These are phyloP conservation scores for Clistopyga incitator DNA, from an alignment of 2,888 invertebrate genomes.

Conservation along the genomic window DNA sequence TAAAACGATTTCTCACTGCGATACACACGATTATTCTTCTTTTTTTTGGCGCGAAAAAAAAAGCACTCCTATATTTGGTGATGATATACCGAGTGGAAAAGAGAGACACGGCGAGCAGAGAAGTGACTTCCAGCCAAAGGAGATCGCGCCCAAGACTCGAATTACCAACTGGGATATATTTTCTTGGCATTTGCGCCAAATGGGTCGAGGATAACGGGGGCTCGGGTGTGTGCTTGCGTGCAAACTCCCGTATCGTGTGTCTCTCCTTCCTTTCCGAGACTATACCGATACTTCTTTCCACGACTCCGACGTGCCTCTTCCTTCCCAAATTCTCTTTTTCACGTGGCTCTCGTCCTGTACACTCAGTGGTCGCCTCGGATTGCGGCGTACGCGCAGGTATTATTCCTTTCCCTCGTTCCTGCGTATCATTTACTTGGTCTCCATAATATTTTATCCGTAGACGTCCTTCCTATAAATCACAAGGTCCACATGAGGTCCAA, in stretches of 20 bases:
- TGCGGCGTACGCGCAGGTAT: neutral
- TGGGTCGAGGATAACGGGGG: slow-evolving; percentile 69
- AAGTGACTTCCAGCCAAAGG: slow-evolving; percentile 50
- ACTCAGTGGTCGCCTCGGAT: neutral
- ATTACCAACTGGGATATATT: slow-evolving; percentile 68
- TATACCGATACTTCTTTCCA: neutral
- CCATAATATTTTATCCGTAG: neutral
- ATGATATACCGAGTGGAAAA: slow-evolving; percentile 16
- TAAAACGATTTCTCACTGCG: slow-evolving; percentile 23
- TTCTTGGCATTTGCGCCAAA: slow-evolving; percentile 69
- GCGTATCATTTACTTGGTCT: neutral
- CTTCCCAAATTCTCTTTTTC: slow-evolving; percentile 21
- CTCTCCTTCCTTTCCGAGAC: slow-evolving; percentile 6
- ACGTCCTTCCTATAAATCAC: slow-evolving; percentile 1
- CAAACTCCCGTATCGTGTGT: slow-evolving; percentile 45
- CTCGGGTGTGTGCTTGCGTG: slow-evolving; percentile 54
- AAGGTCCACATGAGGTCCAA: too few species aligned
- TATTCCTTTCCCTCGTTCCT: neutral
- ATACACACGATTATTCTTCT: neutral
- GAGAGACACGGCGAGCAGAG: neutral
- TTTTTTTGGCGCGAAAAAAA: slow-evolving; percentile 19
- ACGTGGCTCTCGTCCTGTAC: neutral
- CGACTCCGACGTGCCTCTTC: neutral
- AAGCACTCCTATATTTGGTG: slow-evolving; percentile 50
- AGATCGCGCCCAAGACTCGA: slow-evolving; percentile 63